Base-by-base conservation (phyloP, 2,888 invertebrate genomes). In the Caenorhabditis sulstoni region DNA sequence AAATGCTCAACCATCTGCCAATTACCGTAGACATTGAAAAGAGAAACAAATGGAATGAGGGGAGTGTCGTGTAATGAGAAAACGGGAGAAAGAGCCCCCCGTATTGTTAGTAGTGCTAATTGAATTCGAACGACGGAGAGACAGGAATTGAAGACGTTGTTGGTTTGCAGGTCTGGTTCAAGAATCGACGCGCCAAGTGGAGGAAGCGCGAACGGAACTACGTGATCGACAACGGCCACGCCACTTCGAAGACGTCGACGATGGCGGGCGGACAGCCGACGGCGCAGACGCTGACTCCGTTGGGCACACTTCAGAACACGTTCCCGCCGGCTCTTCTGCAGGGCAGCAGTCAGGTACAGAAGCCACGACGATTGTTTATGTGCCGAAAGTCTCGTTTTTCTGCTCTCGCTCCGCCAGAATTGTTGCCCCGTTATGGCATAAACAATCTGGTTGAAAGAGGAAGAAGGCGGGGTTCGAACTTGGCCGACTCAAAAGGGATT, bases 181-280 rank as follows among this genome's bases (percentile, higher is more conserved):
- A 89, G 81, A 89, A 89, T 76, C 87, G 89, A 41, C 87, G 90
- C 49, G 90, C 90, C 41, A 90, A 90, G 79, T 90, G 90, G 89
- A 81, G 90, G 37, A 90, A 90, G 67, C 81, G 89, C 14, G 90
- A 90, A 52, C 81, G 89, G 20, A 84, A 86, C 68, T 82, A 81
- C 64, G 64, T 80, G 45, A 61, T 68, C 52, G 74, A 75, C 29
- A 62, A 59, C 50, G 49, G 79, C 70, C 70, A 62, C 44, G 47
- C 37, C 5, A 35, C 61, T 9, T n/a, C 70, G 14, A 67, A 64
- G 44, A 55, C 57, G 45, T 18, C 62, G 29, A 16, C 71, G 41
- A 64, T 50, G 67, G 29, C 7, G 29, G 29, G 29, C 29, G 39
- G 55, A 12, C 41, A 50, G 23, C 3, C 29, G 29, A 29, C 29